These are phyloP conservation scores for Anthoscopus minutus DNA, from an alignment of 2,113 vertebrate species.

Conservation along the genomic window DNA sequence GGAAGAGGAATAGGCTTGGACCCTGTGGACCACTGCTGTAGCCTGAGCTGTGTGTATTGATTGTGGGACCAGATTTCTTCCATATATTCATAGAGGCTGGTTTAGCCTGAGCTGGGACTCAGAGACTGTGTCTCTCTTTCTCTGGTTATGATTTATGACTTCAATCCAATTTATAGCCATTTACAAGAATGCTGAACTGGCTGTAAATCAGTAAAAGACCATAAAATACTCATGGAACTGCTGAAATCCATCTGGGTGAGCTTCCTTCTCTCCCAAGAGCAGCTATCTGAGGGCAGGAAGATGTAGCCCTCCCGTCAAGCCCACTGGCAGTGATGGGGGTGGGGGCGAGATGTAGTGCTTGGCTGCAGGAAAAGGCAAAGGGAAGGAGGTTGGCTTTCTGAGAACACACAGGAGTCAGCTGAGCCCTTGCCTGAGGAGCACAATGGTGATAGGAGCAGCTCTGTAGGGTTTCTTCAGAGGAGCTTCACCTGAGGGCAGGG, in stretches of 20 bases:
- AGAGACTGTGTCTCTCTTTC: constrained; percentile 63
- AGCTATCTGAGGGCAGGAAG: constrained; percentile 61
- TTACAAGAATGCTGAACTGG: constrained; percentile 81
- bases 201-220: constrained; percentile 77
- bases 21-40: neutral
- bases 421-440: neutral
- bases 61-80: constrained; percentile 65
- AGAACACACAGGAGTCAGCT: neutral
- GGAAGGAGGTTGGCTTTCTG: neutral
- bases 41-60: constrained; percentile 26
- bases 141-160: constrained; percentile 77
- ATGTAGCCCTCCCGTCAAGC: neutral
- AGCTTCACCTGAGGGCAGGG: neutral
- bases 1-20: neutral
- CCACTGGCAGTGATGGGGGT: neutral
- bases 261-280: constrained; percentile 64
- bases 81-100: constrained; percentile 66
- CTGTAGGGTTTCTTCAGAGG: neutral
- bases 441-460: neutral
- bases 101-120: constrained; percentile 66
- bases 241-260: constrained; percentile 73
- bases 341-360: neutral
- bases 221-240: constrained; percentile 78
- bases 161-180: constrained; percentile 81
- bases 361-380: neutral